A percentile compares a stretch with the other conserved stretches of the same genome.
Conservation (phyloP, 2,797 vertebrate species). For the Nannoperca australis region DNA sequence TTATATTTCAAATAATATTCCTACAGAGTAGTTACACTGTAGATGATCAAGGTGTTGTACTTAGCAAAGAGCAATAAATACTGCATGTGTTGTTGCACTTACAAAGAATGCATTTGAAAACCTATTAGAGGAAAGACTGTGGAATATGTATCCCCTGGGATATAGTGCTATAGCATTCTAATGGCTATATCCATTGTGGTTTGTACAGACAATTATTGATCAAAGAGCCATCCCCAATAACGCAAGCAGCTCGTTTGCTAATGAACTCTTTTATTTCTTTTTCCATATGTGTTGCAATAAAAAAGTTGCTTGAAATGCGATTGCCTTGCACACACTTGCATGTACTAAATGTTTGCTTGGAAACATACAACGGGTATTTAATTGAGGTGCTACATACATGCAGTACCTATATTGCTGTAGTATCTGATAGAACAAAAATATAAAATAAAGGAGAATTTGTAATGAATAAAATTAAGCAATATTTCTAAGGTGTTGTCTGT, state of each 20-base stretch:
- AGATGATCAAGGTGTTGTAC: slow-evolving; percentile 64
- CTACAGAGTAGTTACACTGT: slow-evolving; percentile 32
- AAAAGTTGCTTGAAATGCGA: slow-evolving; percentile 23
- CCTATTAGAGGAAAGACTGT: slow-evolving; percentile 77
- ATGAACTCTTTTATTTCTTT: slow-evolving; percentile 64
- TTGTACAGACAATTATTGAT: slow-evolving; percentile 80
- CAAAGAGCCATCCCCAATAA: slow-evolving; percentile 72
- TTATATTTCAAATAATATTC: slow-evolving; percentile 25
- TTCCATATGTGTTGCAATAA: slow-evolving; percentile 43
- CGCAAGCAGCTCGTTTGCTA: slow-evolving; percentile 69
- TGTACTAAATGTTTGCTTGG: not conserved
- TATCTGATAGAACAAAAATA: not conserved
- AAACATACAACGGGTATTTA: slow-evolving; percentile 1
- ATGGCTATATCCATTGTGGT: slow-evolving; percentile 81
- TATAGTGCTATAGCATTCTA: slow-evolving; percentile 71
- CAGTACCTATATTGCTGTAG: not conserved
- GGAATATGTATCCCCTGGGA: slow-evolving; percentile 75
- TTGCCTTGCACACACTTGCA: not conserved
- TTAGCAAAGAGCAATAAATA: slow-evolving; percentile 69
- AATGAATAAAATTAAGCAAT: no score
- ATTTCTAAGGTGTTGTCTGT: not conserved
- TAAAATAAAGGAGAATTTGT: not conserved
- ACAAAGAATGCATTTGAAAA: slow-evolving; percentile 79
- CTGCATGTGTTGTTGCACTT: slow-evolving; percentile 79
- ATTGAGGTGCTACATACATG: not conserved